These are phyloP conservation scores for Phacellophora camtschatica DNA, from an alignment of 30 jellyfish, hydroid and myxozoan species.

Conservation along the genomic window DNA sequence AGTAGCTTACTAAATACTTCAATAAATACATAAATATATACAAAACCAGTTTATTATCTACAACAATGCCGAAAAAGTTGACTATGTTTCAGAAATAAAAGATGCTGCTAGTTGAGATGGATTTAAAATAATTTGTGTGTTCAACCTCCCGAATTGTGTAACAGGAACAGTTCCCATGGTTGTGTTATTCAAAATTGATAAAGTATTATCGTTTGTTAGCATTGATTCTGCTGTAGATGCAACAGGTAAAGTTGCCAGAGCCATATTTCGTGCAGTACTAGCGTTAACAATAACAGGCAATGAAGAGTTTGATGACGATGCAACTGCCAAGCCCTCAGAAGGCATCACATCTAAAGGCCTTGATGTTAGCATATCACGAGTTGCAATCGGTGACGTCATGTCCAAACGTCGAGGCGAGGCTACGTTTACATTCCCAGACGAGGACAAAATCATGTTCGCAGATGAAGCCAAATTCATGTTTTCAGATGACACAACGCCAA, in stretches of 20 bases:
- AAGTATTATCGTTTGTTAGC: constrained; percentile 13
- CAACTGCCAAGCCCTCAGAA: neutral
- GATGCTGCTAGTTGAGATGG: neutral
- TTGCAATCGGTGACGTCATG: neutral
- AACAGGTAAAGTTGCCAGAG: neutral
- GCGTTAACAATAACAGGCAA: too few species aligned
- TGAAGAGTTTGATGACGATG: neutral
- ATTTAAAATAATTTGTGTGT: neutral
- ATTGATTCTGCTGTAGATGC: constrained; percentile 30
- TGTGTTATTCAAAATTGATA: neutral
- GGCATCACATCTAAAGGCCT: constrained; percentile 9
- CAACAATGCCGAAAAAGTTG: neutral
- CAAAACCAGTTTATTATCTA: neutral
- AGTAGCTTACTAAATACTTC: too few species aligned
- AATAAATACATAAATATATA: too few species aligned
- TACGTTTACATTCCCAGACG: neutral
- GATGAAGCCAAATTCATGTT: constrained; percentile 13
- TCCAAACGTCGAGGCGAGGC: too few species aligned
- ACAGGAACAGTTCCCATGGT: neutral
- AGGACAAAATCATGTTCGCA: neutral
- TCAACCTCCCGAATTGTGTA: constrained; percentile 9
- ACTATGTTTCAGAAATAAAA: neutral
- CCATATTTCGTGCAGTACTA: too few species aligned
- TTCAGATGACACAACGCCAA: constrained; percentile 8
- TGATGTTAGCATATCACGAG: neutral